Evolutionary conservation across 2,113 vertebrate genomes (phyloP).

Genomic region (pig (Sus scrofa)): DNA sequence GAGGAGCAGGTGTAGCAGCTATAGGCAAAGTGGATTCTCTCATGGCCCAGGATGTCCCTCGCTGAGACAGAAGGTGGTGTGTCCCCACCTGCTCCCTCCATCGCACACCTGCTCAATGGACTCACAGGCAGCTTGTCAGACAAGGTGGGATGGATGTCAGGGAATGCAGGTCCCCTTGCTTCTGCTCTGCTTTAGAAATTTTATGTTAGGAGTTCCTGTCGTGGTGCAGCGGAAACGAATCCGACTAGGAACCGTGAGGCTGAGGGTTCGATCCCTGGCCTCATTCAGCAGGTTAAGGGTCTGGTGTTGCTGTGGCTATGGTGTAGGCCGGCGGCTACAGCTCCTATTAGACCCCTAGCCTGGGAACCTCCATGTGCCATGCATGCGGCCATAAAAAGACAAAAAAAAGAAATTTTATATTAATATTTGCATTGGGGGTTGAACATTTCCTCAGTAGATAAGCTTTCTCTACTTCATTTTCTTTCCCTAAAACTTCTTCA

Average conservation of each 20-base stretch:
- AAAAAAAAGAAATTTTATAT: neutral
- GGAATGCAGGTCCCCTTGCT: accelerated
- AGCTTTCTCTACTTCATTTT: neutral
- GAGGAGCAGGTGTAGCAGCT: neutral
- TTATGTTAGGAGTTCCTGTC: too few species aligned
- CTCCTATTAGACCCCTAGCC: too few species aligned
- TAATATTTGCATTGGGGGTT: neutral
- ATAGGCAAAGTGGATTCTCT: too few species aligned
- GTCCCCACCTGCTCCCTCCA: neutral
- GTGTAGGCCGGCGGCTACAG: too few species aligned
- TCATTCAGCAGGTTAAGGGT: too few species aligned
- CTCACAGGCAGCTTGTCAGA: neutral
- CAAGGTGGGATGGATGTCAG: neutral
- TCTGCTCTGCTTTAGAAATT: neutral
- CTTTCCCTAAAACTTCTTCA: neutral
- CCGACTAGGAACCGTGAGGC: too few species aligned
- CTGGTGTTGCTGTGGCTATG: too few species aligned
- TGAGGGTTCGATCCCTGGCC: too few species aligned
- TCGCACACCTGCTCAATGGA: neutral
- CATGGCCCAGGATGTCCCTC: too few species aligned
- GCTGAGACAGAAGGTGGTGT: neutral
- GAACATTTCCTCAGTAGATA: neutral
- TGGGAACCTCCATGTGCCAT: too few species aligned
- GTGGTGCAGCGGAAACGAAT: too few species aligned
- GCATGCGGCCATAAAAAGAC: too few species aligned